Base-by-base conservation (phyloP, 2,113 vertebrate genomes). In the Diglossa brunneiventris region DNA sequence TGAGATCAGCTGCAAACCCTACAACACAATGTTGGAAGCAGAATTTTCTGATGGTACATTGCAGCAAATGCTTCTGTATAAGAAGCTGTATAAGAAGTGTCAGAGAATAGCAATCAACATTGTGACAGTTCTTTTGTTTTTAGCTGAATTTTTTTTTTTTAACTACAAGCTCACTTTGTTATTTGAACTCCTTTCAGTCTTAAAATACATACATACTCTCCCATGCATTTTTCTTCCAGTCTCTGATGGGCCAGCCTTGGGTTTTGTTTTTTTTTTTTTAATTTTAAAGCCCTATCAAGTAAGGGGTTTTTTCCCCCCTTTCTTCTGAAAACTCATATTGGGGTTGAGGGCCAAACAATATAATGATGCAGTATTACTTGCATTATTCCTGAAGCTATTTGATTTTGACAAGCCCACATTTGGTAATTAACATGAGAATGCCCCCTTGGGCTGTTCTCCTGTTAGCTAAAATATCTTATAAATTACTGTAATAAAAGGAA, bases 391-490 rank as follows among this genome's bases (percentile, higher is more conserved):
- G 96, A 96, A 98, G 97, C 98, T 98, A 98, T 98, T 98, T 98
- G 98, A 98, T 98, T 98, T 98, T 98, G 98, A 98, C 98, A 98
- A 98, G 98, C 98, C 97, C 97, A 98, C 97, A 98, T 98, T 98
- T 98, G 98, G 98, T 98, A 98, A 98, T 98, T 98, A 98, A 98
- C 97, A 98, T 97, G 97, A 98, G 97, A 98, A 98, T 98, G 97
- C 97, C 98, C 98, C 98, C 97, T 98, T 98, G 98, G 98, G 98
- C 97, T 83, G 4, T 97, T 97, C 98, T 98, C 97, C 97, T 97
- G 98, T 98, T 98, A 98, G 98, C 98, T 98, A 98, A 98, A 98
- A 98, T 98, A 98, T 98, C 98, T 98, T 98, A 98, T 98, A 98
- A 98, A 98, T 98, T 98, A 98, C 98, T 97, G 97, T 97, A 98